Evolutionary conservation across 2,113 vertebrate genomes (phyloP), one percentile per base, ranked within the genome.

Genomic region (Eolophus roseicapilla): DNA sequence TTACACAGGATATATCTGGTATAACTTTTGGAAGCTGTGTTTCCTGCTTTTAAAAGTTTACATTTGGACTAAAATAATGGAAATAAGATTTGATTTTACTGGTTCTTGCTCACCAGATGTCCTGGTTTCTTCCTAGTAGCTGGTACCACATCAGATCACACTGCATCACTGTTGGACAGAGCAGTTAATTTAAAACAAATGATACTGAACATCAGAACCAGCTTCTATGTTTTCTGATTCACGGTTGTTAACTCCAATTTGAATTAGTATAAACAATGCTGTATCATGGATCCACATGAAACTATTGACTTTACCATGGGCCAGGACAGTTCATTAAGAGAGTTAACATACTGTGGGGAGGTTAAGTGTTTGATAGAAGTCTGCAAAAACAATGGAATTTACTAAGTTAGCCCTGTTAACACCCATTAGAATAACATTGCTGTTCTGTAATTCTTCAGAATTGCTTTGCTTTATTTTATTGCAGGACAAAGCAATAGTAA

Each of bases 401-500:
- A 65, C 2, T 64, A 62, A 2, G 4, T 78, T 86, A 59, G 37
- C 27, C 44, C 23, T 5, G 2, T n/a, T 70, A 65, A 49, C 20
- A 53, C 15, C 23, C 49, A 21, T 70, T 53, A 52, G 11, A 82
- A 27, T 11, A 74, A 79, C 17, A 18, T 33, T 82, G 9, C 17
- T 35, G 39, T 70, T 83, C 31, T 68, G 17, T 37, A 64, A 80
- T 28, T 95, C 25, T 80, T 95, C 65, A 53, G 69, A 57, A 80
- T 44, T 53, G 21, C 33, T 94, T 81, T 90, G 33, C 67, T 93
- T 81, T 89, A 37, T 59, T 91, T 49, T 43, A 65, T 94, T 96
- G 35, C 93, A 98, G 98, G 98, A 64, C 98, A 98, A 97, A 99
- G 99, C 95, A 99, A 99, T 97, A 98, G 96, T 88, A 97, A 98